A percentile compares a stretch with the other conserved stretches of the same genome.
Conservation (phyloP, 2,113 vertebrate species). For the Pholis gunnellus region DNA sequence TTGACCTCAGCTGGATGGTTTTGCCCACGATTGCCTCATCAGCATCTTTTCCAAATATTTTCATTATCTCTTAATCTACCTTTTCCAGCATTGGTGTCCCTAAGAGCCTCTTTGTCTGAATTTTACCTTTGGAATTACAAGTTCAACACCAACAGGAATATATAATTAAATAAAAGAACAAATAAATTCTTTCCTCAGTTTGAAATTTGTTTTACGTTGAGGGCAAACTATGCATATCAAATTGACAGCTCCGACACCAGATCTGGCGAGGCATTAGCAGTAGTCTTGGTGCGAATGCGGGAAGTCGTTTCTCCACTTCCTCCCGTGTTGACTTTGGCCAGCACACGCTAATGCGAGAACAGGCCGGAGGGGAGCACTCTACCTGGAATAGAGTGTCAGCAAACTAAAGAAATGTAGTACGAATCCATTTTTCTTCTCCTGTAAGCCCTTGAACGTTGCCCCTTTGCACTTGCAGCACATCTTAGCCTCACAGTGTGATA, state of each 20-base stretch:
- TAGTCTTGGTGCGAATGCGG: conserved; percentile 69
- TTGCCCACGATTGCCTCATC: not conserved
- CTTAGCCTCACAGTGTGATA: conserved; percentile 15
- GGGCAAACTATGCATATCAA: conserved; percentile 49
- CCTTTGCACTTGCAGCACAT: conserved; percentile 28
- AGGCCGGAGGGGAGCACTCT: conserved; percentile 64
- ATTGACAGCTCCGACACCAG: conserved; percentile 57
- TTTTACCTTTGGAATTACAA: not conserved
- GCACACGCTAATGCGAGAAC: conserved; percentile 59
- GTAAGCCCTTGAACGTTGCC: conserved; percentile 8
- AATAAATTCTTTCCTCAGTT: conserved; percentile 3
- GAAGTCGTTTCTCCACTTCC: conserved; percentile 68
- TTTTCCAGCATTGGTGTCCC: not conserved
- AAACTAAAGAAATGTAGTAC: conserved; percentile 25
- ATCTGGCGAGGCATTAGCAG: conserved; percentile 67
- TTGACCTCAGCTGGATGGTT: not conserved
- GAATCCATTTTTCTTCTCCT: conserved; percentile 28
- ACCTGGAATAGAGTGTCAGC: conserved; percentile 68
- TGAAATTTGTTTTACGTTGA: conserved; percentile 4
- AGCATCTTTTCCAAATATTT: not conserved
- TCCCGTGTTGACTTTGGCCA: conserved; percentile 79
- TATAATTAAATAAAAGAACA: not conserved
- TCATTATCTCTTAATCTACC: not conserved
- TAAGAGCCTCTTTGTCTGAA: not conserved
- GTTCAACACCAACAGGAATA: not conserved